A percentile compares a stretch with the other conserved stretches of the same genome.
These are phyloP conservation scores for Scaptodrosophila lebanonensis DNA, from an alignment of 1,140 invertebrate species.

Conservation along the genomic window DNA sequence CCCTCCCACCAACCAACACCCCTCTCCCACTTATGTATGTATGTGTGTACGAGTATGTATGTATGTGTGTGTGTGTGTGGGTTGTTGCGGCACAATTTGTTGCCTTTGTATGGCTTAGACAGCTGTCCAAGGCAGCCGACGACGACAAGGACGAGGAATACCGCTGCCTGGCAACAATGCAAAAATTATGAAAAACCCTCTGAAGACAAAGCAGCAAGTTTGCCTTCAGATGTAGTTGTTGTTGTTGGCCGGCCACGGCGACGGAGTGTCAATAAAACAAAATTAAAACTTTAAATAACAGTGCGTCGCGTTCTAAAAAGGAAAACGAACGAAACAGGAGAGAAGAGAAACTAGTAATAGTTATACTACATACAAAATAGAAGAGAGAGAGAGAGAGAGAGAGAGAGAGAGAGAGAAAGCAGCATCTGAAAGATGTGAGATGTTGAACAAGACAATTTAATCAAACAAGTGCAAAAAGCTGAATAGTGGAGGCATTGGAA, in stretches of 20 bases:
- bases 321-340: too few species aligned
- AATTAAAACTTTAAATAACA: conserved; percentile 69
- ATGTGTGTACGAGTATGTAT: too few species aligned
- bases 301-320: background rate
- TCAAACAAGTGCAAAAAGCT: conserved; percentile 60
- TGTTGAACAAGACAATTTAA: conserved; percentile 46
- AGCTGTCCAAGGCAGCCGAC: conserved; percentile 33
- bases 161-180: conserved; percentile 23
- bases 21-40: too few species aligned
- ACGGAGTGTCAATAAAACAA: conserved; percentile 63
- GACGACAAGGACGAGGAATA: conserved; percentile 7
- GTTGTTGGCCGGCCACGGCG: background rate
- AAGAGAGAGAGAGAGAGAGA: too few species aligned
- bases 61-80: too few species aligned
- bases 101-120: conserved; percentile 44
- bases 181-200: conserved; percentile 10
- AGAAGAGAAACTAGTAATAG: too few species aligned
- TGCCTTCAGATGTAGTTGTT: too few species aligned
- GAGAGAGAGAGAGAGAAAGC: background rate
- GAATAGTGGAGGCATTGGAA: conserved; percentile 13
- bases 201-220: too few species aligned
- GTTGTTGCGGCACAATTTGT: conserved; percentile 29
- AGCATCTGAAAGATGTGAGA: conserved; percentile 3
- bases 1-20: too few species aligned
- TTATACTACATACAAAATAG: too few species aligned